Base-by-base conservation (phyloP, 2,113 vertebrate species). In the Callocephalon fimbriatum region DNA sequence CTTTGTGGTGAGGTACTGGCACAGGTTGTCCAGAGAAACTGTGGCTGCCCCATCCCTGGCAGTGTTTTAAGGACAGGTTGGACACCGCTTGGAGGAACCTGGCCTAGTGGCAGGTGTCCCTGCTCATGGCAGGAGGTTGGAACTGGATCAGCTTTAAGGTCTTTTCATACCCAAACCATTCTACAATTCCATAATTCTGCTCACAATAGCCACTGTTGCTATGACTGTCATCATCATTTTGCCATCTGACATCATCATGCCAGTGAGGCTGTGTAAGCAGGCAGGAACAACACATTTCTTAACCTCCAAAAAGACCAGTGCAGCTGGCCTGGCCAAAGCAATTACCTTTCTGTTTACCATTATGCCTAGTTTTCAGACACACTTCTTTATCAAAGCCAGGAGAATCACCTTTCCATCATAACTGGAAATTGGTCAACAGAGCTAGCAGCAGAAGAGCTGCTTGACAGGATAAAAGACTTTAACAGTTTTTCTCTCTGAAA, bases 181-280 rank as follows among this genome's bases (percentile, higher is more conserved):
- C 54, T n/a, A 13, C 21, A 19, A 56, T 56, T n/a, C 54, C 31
- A 21, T 32, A 56, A 21, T 56, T 56, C 12, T 56, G 54, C 54
- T 56, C 54, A 56, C 10, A 29, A 7, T 3, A 37, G 27, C 11
- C 18, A 50, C n/a, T 51, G 11, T 27, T 6, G 0, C 12, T 47
- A 10, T 3, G 18, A 16, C 12, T 65, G 10, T 45, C 27, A 3
- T 29, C 5, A 18, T 31, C 7, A 23, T 29, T 84, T 63, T 68
- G 27, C 22, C 26, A 54, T 11, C 17, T 11, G 7, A 10, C 5
- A 6, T 53, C 7, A 6, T 12, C 0, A 0, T 50, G 48, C 15
- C 2, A 2, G 7, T 42, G 15, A 48, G 15, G 3, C 3, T 73
- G 31, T 20, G 8, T 54, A 23, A 67, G 4, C n/a, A 67, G 26